A percentile compares a stretch with the other conserved stretches of the same genome.
Conservation (phyloP, 2,113 vertebrate species). For the Alethe diademata region DNA sequence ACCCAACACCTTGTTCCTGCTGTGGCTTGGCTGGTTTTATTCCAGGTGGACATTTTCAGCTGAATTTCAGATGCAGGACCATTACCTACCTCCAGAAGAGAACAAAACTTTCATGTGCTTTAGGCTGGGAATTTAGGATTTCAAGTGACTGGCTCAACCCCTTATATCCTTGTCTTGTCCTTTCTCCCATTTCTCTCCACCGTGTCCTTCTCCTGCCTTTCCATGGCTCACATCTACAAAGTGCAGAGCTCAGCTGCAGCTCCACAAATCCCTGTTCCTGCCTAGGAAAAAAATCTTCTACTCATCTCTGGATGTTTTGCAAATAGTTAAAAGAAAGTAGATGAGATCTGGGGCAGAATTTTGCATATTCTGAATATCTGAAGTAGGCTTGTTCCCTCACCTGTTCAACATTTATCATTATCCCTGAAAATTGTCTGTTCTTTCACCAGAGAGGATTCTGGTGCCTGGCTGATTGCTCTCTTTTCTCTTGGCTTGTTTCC, state of each 20-base stretch:
- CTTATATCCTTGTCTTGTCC: background rate
- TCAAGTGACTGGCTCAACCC: background rate
- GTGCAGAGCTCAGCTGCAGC: background rate
- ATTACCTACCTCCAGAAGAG: background rate
- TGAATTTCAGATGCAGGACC: background rate
- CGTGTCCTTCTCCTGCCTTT: background rate
- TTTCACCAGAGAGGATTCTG: background rate
- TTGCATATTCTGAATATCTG: background rate
- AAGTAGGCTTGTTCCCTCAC: background rate
- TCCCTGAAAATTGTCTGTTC: background rate
- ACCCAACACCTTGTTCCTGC: background rate
- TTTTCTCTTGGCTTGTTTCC: background rate
- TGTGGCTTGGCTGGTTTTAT: background rate
- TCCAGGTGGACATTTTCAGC: background rate
- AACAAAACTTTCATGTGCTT: background rate
- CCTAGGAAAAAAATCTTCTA: background rate
- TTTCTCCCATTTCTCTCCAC: background rate
- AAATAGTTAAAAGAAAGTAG: background rate
- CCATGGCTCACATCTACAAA: background rate
- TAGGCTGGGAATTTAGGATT: background rate
- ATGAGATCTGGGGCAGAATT: background rate
- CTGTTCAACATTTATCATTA: background rate
- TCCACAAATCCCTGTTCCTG: background rate
- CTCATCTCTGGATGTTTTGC: background rate
- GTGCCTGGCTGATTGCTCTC: background rate